Evolutionary conservation across 2,797 vertebrate species (phyloP).

Genomic region (Bovichtus diacanthus): DNA sequence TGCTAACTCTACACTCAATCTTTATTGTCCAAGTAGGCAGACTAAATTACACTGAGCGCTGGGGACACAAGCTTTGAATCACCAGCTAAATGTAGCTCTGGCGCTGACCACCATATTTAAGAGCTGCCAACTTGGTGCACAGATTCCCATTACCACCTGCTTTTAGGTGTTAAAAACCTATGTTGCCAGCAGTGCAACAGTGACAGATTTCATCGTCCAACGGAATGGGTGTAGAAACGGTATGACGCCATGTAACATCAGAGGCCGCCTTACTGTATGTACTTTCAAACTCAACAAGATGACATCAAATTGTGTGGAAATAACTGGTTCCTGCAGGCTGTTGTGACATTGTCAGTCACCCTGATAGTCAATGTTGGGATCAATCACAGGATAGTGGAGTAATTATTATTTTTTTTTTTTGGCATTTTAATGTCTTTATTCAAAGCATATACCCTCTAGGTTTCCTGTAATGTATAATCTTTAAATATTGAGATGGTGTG

Average conservation of each 20-base stretch:
- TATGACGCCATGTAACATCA: background rate
- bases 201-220: background rate
- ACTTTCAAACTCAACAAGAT: background rate
- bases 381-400: too few species aligned
- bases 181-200: background rate
- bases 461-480: too few species aligned
- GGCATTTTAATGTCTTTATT: background rate
- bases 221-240: background rate
- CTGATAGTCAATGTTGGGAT: background rate
- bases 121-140: background rate
- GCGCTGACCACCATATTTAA: slow-evolving; percentile 22
- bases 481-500: background rate
- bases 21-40: slow-evolving; percentile 50
- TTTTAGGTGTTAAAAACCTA: background rate
- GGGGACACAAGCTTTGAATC: slow-evolving; percentile 32
- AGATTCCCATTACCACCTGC: slow-evolving; percentile 12
- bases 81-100: slow-evolving; percentile 52
- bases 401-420: background rate
- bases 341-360: background rate
- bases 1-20: slow-evolving; percentile 17
- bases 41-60: slow-evolving; percentile 53
- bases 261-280: background rate
- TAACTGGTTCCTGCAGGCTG: background rate
- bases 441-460: background rate
- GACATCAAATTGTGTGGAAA: background rate